phyloP scores from a whole-genome alignment of 2,888 invertebrate genomes.

The Caenorhabditis virilis region DNA sequence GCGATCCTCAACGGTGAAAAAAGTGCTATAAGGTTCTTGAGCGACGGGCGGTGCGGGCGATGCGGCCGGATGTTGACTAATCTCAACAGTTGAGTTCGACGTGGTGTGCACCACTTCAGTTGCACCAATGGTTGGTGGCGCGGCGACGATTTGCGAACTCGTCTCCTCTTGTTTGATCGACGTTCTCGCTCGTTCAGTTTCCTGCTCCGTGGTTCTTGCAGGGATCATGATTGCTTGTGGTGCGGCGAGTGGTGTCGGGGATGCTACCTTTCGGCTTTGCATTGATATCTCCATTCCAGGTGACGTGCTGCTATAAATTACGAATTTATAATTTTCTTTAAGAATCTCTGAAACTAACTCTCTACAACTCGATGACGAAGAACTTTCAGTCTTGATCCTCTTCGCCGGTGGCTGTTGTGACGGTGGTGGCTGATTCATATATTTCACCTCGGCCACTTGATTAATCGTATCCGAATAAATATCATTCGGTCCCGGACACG shows the following conservation, averaged over 20 bases:
- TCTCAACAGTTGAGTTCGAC: too few species aligned
- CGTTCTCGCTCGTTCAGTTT: background rate
- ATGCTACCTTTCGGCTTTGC: background rate
- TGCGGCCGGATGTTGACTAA: background rate
- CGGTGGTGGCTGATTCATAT: conserved; percentile 1
- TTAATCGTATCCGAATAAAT: conserved; percentile 27
- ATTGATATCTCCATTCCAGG: conserved; percentile 1
- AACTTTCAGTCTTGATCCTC: conserved; percentile 11
- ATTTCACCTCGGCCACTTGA: conserved; percentile 13
- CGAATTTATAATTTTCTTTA: background rate
- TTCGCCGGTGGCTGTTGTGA: conserved; percentile 1
- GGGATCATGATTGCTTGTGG: background rate
- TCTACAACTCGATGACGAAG: conserved; percentile 22
- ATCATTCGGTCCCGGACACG: conserved; percentile 4
- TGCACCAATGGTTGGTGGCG: too few species aligned
- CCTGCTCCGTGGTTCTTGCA: background rate
- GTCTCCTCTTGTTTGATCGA: background rate
- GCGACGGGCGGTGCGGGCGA: background rate
- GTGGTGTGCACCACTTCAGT: too few species aligned
- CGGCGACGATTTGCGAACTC: background rate
- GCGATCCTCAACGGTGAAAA: conserved; percentile 8
- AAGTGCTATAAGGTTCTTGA: conserved; percentile 2
- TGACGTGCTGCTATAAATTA: conserved; percentile 18
- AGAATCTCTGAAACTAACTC: conserved; percentile 12
- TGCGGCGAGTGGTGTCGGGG: background rate